Evolutionary conservation across 2,797 vertebrate species (phyloP).

Genomic region (Channa striata): DNA sequence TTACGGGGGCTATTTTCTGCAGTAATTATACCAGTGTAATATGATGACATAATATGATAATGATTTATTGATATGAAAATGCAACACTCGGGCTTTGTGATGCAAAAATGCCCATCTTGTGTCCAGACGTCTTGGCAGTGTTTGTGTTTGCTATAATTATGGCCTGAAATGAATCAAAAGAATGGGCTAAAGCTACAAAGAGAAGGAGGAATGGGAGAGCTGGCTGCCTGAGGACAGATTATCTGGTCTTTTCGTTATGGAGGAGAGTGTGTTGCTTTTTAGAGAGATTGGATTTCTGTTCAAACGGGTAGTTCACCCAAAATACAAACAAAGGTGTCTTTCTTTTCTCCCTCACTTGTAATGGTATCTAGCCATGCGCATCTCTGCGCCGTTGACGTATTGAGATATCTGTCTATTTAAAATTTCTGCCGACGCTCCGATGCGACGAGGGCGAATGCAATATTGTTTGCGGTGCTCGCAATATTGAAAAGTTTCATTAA

Average conservation of each 20-base stretch:
- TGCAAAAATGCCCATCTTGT: conserved; percentile 53
- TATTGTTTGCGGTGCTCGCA: background rate
- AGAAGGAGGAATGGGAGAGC: conserved; percentile 55
- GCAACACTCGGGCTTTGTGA: conserved; percentile 46
- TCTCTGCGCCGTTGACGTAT: background rate
- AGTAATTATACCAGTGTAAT: conserved; percentile 54
- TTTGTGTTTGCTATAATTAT: conserved; percentile 68
- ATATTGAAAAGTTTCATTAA: conserved; percentile 4
- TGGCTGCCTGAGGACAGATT: conserved; percentile 70
- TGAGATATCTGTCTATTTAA: background rate
- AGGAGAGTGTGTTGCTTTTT: conserved; percentile 50
- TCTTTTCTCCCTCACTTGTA: conserved; percentile 5
- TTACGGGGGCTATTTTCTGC: conserved; percentile 12
- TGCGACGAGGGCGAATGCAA: background rate
- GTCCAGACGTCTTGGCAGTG: conserved; percentile 60
- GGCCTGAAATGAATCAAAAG: conserved; percentile 70
- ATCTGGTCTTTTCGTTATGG: conserved; percentile 68
- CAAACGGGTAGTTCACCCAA: conserved; percentile 44
- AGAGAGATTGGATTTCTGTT: conserved; percentile 56
- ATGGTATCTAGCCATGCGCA: background rate
- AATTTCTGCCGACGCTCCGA: background rate
- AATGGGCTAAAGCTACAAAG: conserved; percentile 68
- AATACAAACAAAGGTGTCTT: conserved; percentile 20
- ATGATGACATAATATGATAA: conserved; percentile 52
- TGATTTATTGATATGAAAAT: conserved; percentile 61